These are phyloP conservation scores for Agrochola lota DNA, from an alignment of 2,888 invertebrate species.

Conservation along the genomic window DNA sequence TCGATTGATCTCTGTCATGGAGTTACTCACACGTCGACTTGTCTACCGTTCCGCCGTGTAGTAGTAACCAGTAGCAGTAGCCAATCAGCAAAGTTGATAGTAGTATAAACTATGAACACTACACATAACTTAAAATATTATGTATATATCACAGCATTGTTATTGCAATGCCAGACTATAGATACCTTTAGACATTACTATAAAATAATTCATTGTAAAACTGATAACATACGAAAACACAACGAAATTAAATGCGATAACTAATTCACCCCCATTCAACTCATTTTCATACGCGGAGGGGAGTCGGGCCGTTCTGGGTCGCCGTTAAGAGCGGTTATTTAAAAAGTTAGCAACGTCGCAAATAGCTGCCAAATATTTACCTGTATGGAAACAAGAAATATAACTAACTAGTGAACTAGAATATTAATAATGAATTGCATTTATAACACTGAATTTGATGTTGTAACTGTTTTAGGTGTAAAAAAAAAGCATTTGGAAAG, in stretches of 20 bases:
- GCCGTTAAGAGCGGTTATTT: too few relatives aligned
- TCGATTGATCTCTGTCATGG: neutral
- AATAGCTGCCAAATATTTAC: too few relatives aligned
- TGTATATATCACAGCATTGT: neutral
- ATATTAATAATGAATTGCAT: too few relatives aligned
- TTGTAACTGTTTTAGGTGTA: too few relatives aligned
- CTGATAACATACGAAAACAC: neutral
- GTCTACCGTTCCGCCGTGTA: neutral
- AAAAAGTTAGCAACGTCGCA: too few relatives aligned
- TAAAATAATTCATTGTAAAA: constrained; percentile 4
- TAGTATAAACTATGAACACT: neutral
- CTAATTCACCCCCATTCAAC: neutral
- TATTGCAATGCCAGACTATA: neutral
- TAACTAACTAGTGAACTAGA: too few relatives aligned
- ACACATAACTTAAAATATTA: neutral
- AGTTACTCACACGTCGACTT: neutral
- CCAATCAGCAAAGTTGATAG: neutral
- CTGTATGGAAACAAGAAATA: too few relatives aligned
- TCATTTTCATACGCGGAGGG: neutral
- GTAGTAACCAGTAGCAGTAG: neutral
- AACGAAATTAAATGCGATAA: neutral
- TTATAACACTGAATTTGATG: too few relatives aligned
- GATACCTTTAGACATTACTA: neutral
- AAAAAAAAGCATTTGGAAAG: too few relatives aligned
- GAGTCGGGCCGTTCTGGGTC: too few relatives aligned